Evolutionary conservation across 2,888 invertebrate species (phyloP), one percentile per base, ranked within the genome.

Genomic region (Sarcophaga subvicina): DNA sequence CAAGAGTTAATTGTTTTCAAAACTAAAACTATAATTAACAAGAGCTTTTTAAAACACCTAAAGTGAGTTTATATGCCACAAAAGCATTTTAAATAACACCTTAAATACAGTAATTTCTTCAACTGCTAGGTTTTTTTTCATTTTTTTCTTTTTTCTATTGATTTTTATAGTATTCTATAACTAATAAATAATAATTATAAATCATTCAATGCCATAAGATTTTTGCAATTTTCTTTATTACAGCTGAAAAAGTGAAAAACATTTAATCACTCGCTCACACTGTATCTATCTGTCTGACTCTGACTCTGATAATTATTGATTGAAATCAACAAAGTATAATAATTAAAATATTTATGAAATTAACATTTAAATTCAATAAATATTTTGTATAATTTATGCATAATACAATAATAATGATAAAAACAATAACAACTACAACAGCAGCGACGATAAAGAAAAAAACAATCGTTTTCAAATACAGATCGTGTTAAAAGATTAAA

Each of bases 401-500:
- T 22, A 79, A 54, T 54, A 54, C 12, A 54, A 54, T 14, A 54
- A 70, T 37, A 8, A 37, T 22, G 14, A 64, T 8, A 25, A 25
- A 54, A 8, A 66, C 37, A n/a, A 67, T 45, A 67, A 47, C 20
- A 67, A 47, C 10, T 11, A 47, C 20, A 67, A 59, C 59, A 59
- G 27, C 14, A 59, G 20, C 66, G 45, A 37, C 37, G 10, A 37
- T 2, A 0, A 37, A 37, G 45, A 47, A 67, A 66, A 66, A 77
- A 77, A 77, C 62, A 67, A 62, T 60, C 22, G 22, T 77, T 37
- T 66, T 79, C 22, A 47, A 64, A 70, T 17, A 59, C 59, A 62
- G 86, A 80, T 78, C 83, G 83, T 86, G 86, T 86, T 86, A 86
- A 86, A 83, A 83, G 86, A 86, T 86, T 77, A 78, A 86, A 66